Base-by-base conservation (phyloP, 2,888 invertebrate species). In the Torymus tubicola region DNA sequence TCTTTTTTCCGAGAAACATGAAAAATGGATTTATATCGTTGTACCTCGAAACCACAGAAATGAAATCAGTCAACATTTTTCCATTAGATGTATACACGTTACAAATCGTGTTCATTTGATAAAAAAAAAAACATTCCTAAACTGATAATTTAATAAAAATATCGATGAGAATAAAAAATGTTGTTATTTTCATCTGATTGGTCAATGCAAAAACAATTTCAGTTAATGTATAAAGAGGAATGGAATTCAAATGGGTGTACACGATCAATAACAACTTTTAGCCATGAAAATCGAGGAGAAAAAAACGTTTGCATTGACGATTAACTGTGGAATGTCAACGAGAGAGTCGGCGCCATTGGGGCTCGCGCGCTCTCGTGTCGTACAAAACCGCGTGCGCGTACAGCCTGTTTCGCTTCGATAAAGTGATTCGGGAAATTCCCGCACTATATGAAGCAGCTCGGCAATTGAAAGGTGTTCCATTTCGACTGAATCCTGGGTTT, bases 401-500 rank as follows among this genome's bases (percentile, higher is more conserved):
- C n/a, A n/a, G n/a, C n/a, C 78, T 78, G 73, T 68, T 78, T 78
- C 61, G 67, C 42, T 18, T 55, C 57, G 61, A 72, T 78, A 72
- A 78, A 78, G 73, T 53, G 73, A 72, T 78, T 63, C 57, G 78
- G 61, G n/a, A 73, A 73, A 73, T 73, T 68, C 55, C 42, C 50
- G 61, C 16, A 14, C 72, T 21, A 42, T 68, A 55, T 31, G 67
- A 52, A 71, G 16, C 16, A 12, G 31, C 2, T 4, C 61, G 73
- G 70, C 72, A 78, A 78, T 78, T 73, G 70, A 72, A 80, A 71
- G 71, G 68, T 77, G 61, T 63, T 67, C 31, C 2, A 31, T 31
- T 31, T 31, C 0, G 3, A 8, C 31, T 3, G 31, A 31, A 31
- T 31, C 31, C 31, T 31, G 31, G 3, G 3, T 61, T 21, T 24